Percentiles rank a stretch among this genome's conserved stretches.
Evolutionary conservation across 2,113 vertebrate species (phyloP).

Genomic region (Brachypteracias leptosomus): DNA sequence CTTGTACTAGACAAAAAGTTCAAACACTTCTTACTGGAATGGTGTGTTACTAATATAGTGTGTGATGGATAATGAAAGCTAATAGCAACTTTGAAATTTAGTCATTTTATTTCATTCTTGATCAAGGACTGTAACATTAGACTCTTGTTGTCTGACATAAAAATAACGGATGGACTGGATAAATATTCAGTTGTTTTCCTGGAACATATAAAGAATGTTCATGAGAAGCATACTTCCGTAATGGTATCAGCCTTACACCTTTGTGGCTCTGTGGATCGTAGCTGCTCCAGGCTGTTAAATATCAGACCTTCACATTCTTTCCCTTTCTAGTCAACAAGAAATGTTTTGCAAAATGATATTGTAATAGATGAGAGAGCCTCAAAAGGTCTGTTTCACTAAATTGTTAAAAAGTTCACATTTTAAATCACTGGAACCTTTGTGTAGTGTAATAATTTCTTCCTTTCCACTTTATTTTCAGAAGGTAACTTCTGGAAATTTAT

Average conservation of each 20-base stretch:
- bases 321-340: not conserved
- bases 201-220: not conserved
- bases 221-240: not conserved
- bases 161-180: not conserved
- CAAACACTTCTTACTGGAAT: not conserved
- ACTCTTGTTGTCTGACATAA: not conserved
- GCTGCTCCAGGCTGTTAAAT: not conserved
- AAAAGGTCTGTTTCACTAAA: not conserved
- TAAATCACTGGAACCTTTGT: not conserved
- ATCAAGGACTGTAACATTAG: not conserved
- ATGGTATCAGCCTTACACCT: not conserved
- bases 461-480: not conserved
- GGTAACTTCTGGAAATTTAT: not conserved
- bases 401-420: not conserved
- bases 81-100: not conserved
- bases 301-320: slow-evolving; percentile 12
- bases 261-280: not conserved
- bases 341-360: not conserved
- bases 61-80: not conserved
- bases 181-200: not conserved
- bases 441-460: not conserved
- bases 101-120: not conserved
- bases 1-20: not conserved
- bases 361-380: not conserved
- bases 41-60: not conserved